Percentiles rank a stretch among this genome's conserved stretches.
These are phyloP conservation scores for Bambusicola thoracicus DNA, from an alignment of 2,113 vertebrate species.

Conservation along the genomic window DNA sequence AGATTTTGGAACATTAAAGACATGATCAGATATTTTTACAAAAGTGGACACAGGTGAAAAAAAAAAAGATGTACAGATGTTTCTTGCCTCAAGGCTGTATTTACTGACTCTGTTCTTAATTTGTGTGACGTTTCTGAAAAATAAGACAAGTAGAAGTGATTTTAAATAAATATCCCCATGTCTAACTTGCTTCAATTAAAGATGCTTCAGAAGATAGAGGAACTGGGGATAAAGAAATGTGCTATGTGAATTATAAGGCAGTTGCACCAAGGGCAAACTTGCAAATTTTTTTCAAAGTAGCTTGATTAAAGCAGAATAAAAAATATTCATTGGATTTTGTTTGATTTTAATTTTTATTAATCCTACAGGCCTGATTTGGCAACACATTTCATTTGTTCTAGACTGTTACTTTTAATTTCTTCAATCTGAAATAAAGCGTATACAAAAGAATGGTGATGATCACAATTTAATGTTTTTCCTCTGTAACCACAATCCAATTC, in stretches of 20 bases:
- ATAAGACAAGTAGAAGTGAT: conserved; percentile 19
- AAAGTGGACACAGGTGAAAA: background rate
- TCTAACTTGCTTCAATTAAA: conserved; percentile 50
- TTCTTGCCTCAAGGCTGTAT: background rate
- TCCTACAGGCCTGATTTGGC: background rate
- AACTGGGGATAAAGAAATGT: background rate
- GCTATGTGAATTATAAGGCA: background rate
- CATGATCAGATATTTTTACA: background rate
- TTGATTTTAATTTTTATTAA: background rate
- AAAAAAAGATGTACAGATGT: background rate
- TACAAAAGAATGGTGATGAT: background rate
- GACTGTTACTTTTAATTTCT: background rate
- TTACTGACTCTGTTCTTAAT: conserved; percentile 5
- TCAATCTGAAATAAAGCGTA: background rate
- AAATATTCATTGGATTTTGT: background rate
- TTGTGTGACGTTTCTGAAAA: background rate
- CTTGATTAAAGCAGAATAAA: background rate
- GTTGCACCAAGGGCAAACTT: background rate
- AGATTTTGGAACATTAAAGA: background rate
- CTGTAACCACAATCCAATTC: background rate
- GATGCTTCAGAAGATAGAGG: conserved; percentile 16
- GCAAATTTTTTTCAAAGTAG: background rate
- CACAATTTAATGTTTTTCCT: background rate
- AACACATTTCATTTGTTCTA: background rate
- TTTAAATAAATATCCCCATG: conserved; percentile 29